Conservation (phyloP, 2,888 invertebrate species). For the Eupithecia dodoneata region DNA sequence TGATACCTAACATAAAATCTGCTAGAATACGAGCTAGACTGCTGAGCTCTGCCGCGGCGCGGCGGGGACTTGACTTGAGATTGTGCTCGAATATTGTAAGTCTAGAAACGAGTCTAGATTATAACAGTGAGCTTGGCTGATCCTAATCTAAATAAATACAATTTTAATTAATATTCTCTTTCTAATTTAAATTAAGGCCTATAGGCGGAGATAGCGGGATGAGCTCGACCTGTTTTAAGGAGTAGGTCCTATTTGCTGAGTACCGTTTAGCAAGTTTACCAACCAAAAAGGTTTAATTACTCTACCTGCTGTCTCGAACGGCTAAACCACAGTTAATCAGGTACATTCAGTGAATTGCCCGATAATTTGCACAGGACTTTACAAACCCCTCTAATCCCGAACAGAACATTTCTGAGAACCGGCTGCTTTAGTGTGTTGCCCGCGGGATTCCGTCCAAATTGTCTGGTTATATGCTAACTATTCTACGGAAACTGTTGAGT, state of each 20-base stretch:
- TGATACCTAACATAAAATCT: conserved; percentile 2
- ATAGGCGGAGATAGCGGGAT: no score
- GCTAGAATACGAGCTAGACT: conserved; percentile 14
- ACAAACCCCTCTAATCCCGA: conserved; percentile 34
- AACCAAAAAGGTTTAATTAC: neutral
- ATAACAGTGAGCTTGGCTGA: neutral
- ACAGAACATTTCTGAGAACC: conserved; percentile 35
- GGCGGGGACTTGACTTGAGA: neutral
- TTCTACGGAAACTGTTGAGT: neutral
- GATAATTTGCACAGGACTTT: conserved; percentile 28
- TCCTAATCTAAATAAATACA: no score
- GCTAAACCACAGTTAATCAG: neutral
- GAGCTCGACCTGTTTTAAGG: no score
- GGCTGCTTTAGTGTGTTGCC: conserved; percentile 45
- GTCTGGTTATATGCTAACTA: conserved; percentile 13
- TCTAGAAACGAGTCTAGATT: neutral
- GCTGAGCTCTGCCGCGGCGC: neutral
- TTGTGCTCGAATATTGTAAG: neutral
- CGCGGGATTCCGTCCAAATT: conserved; percentile 53
- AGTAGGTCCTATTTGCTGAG: no score
- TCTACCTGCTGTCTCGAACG: neutral
- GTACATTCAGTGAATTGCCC: conserved; percentile 19
- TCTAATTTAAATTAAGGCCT: neutral
- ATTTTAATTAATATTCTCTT: no score
- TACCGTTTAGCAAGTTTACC: no score